Evolutionary conservation across 2,797 vertebrate genomes (phyloP), one percentile per base, ranked within the genome.

Genomic region (Sebastes kiyomatsui): DNA sequence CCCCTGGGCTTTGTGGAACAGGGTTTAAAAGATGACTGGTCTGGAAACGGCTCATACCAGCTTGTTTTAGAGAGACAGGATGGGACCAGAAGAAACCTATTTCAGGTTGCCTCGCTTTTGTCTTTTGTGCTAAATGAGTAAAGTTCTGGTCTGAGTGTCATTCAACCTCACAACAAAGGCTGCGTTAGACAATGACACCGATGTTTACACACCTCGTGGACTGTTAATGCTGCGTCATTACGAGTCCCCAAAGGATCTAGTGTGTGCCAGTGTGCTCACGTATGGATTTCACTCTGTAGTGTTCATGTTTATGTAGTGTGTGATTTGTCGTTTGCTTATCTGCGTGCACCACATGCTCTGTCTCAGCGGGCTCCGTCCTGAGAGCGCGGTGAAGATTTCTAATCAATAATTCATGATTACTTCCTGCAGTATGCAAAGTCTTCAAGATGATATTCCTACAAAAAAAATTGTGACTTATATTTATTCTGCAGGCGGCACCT

Each of bases 71-170:
- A 78, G 64, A 54, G n/a, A 18, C 42, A 10, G 87, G 88, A 88
- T 56, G 52, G n/a, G 77, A 86, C 91, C 79, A 93, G 94, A 90
- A 90, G 90, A 80, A 88, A 66, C 80, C 61, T 27, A 2, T 81
- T 81, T 75, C 33, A 61, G 49, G 61, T 30, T 59, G n/a, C 58
- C 64, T 64, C 62, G 69, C 80, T 85, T 91, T 91, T 92, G 92
- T 92, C 61, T 64, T 85, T 71, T 56, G 30, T 72, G 35, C 8
- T 86, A 87, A 90, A 92, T 87, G 88, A 80, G 91, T 77, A 93
- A 93, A 87, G 88, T 94, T 94, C 93, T 94, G 86, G 93, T 86
- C 49, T 9, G 72, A 80, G 67, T 80, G 46, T 67, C 86, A 85
- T 88, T 90, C 72, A 86, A n/a, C 42, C 65, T 58, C 58, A 32